Evolutionary conservation across 2,113 vertebrate species (phyloP).

Genomic region (Craseonycteris thonglongyai): DNA sequence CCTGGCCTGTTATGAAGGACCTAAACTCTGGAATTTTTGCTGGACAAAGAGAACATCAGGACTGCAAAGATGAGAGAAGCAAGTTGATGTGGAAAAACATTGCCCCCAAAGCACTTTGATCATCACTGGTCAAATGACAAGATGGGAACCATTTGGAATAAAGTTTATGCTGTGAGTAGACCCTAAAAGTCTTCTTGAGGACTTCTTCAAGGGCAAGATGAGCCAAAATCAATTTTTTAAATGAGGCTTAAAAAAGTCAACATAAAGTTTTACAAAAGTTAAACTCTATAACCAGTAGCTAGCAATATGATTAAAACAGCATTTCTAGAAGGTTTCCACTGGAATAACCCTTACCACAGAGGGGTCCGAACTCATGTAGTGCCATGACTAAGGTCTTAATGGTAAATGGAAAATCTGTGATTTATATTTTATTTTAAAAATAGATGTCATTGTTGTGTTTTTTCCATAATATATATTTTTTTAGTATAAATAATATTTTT

Average conservation of each 20-base stretch:
- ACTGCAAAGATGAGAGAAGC: neutral
- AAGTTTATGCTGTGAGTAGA: constrained; percentile 24
- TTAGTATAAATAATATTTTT: neutral
- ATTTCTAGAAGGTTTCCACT: neutral
- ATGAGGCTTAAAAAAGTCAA: neutral
- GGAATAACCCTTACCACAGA: neutral
- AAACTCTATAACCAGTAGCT: neutral
- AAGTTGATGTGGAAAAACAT: neutral
- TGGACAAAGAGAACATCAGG: neutral
- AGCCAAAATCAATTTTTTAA: constrained; percentile 31
- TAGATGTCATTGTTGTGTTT: neutral
- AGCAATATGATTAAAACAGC: neutral
- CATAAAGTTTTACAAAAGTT: neutral
- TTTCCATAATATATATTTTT: neutral
- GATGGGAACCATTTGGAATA: constrained; percentile 6
- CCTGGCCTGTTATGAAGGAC: neutral
- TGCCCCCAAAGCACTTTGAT: neutral
- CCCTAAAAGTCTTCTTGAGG: neutral
- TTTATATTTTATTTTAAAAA: neutral
- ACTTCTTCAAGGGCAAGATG: neutral
- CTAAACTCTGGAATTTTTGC: neutral
- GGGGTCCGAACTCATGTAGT: neutral
- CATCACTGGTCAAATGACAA: constrained; percentile 33
- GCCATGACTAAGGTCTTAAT: neutral
- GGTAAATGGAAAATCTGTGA: neutral